phyloP scores from a whole-genome alignment of 2,797 vertebrate species.

The Takifugu ocellatus region DNA sequence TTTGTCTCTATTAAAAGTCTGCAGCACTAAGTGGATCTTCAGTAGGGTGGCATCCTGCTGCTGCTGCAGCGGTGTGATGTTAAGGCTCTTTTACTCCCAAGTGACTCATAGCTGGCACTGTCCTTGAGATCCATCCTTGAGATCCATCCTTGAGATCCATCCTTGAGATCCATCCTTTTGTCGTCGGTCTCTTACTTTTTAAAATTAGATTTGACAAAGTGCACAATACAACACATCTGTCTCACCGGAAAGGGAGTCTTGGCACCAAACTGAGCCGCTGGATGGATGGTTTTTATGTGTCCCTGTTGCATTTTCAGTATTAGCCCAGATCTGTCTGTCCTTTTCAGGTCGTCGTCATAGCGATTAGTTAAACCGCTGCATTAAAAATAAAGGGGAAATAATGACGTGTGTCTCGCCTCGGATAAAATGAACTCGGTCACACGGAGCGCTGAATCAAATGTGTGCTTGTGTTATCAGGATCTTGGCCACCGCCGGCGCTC shows the following conservation, averaged over 20 bases:
- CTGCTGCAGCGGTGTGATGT: constrained; percentile 3
- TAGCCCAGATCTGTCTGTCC: constrained; percentile 10
- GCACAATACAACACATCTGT: too few relatives aligned
- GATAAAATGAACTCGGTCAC: not conserved
- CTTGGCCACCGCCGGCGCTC: constrained; percentile 92
- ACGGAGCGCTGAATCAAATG: too few relatives aligned
- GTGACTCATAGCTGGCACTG: constrained; percentile 20
- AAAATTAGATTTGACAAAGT: constrained; percentile 5
- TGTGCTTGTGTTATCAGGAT: constrained; percentile 76
- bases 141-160: constrained; percentile 7
- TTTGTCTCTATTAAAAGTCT: constrained; percentile 48
- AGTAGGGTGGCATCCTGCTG: constrained; percentile 2
- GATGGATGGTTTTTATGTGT: constrained; percentile 19
- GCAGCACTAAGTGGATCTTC: constrained; percentile 34
- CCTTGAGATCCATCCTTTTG: constrained; percentile 18
- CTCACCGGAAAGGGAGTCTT: constrained; percentile 4
- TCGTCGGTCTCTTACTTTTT: constrained; percentile 26
- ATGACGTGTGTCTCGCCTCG: not conserved
- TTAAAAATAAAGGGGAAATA: not conserved
- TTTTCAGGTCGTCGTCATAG: constrained; percentile 9
- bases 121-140: constrained; percentile 10
- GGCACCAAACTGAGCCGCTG: constrained; percentile 23
- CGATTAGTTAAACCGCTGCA: not conserved
- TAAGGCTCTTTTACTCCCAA: constrained; percentile 2
- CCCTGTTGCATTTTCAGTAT: constrained; percentile 23